phyloP scores from a whole-genome alignment of 1,140 invertebrate species.

The Doryteuthis pealeii region DNA sequence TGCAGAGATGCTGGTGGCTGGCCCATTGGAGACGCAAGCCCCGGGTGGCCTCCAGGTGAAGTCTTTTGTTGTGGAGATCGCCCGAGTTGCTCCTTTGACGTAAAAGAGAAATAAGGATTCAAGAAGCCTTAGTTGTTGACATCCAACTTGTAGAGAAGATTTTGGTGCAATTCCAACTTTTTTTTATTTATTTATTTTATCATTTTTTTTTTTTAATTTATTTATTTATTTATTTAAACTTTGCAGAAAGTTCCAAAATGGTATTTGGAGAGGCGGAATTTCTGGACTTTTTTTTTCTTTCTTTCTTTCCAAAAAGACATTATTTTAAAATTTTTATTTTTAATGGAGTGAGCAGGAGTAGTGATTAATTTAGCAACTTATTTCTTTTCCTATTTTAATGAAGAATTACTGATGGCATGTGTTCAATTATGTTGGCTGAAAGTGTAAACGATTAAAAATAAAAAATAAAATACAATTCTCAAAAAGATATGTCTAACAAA shows the following conservation, averaged over 20 bases:
- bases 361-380: too few relatives aligned
- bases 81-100: conserved; percentile 38
- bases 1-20: conserved; percentile 16
- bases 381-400: too few relatives aligned
- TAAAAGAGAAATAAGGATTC: conserved; percentile 11
- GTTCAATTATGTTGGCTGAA: conserved; percentile 6
- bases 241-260: too few relatives aligned
- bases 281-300: too few relatives aligned
- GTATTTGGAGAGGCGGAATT: too few relatives aligned
- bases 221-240: too few relatives aligned
- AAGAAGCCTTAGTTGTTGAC: conserved; percentile 10
- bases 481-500: too few relatives aligned
- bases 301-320: too few relatives aligned
- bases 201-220: too few relatives aligned
- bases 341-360: too few relatives aligned
- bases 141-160: conserved; percentile 8
- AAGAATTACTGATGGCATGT: not conserved
- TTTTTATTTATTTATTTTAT: not conserved
- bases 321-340: too few relatives aligned
- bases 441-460: not conserved
- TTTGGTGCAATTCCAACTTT: not conserved
- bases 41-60: conserved; percentile 10
- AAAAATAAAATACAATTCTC: too few relatives aligned
- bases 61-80: conserved; percentile 16
- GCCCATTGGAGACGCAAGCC: conserved; percentile 11